phyloP scores from a whole-genome alignment of 1,140 invertebrate species.

The Cardiocondyla obscurior region DNA sequence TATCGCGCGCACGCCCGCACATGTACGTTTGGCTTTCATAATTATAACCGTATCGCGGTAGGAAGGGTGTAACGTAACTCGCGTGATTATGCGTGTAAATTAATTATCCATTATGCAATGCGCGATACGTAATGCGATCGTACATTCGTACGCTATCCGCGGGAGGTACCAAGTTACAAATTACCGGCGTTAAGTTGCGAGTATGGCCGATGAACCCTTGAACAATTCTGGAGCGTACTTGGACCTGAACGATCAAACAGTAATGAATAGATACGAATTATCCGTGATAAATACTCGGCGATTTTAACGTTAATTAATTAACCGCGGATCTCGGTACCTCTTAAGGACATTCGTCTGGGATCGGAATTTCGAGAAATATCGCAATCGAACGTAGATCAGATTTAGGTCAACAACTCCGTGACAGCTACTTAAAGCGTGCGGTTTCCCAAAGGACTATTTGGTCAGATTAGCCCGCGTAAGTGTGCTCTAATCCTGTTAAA shows the following conservation, averaged over 20 bases:
- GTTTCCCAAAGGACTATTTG: slow-evolving; percentile 78
- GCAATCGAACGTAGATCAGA: slow-evolving; percentile 68
- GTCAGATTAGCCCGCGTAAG: slow-evolving; percentile 79
- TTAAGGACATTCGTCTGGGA: not conserved
- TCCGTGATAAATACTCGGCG: not conserved
- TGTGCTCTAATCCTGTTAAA: slow-evolving; percentile 83
- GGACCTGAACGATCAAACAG: not conserved
- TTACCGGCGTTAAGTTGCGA: not conserved
- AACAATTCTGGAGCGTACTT: not conserved
- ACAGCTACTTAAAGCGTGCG: slow-evolving; percentile 78
- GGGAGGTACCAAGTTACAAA: not conserved
- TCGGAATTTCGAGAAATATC: slow-evolving; percentile 6
- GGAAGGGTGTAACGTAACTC: slow-evolving; percentile 9
- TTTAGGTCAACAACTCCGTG: slow-evolving; percentile 74
- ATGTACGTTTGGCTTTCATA: not conserved
- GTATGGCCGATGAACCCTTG: not conserved
- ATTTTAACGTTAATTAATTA: not conserved
- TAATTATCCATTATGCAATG: slow-evolving; percentile 5
- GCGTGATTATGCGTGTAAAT: slow-evolving; percentile 56
- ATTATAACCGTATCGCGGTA: slow-evolving; percentile 39
- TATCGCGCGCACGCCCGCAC: not conserved
- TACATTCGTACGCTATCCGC: not conserved
- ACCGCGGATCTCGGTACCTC: not conserved
- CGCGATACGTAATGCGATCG: not conserved
- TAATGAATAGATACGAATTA: not conserved